Evolutionary conservation across 2,113 vertebrate species (phyloP).

Genomic region (Phrynosoma blainvillii): DNA sequence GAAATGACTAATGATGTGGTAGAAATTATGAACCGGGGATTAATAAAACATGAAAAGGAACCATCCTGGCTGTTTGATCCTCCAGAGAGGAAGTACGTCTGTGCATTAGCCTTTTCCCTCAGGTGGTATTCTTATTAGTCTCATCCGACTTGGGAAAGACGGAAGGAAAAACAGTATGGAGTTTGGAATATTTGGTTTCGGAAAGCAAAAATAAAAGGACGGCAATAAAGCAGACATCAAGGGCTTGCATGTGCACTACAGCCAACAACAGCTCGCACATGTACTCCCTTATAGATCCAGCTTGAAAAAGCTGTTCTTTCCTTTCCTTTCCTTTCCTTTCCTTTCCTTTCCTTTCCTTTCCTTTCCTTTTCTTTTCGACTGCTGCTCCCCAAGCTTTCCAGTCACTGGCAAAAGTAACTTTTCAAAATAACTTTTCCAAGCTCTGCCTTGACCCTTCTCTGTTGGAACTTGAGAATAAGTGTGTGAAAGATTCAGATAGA

Average conservation of each 20-base stretch:
- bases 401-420: background rate
- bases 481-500: too few species aligned
- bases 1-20: constrained; percentile 85
- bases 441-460: too few species aligned
- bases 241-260: background rate
- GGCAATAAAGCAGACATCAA: background rate
- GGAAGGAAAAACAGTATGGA: constrained; percentile 48
- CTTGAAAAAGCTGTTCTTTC: too few species aligned
- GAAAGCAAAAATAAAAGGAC: constrained; percentile 39
- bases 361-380: too few species aligned
- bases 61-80: constrained; percentile 81
- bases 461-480: too few species aligned
- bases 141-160: constrained; percentile 59
- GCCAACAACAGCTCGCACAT: background rate
- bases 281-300: background rate
- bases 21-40: constrained; percentile 82
- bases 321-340: too few species aligned
- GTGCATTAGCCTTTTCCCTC: constrained; percentile 73
- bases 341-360: too few species aligned
- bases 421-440: too few species aligned
- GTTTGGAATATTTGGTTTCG: constrained; percentile 58
- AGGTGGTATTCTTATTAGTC: constrained; percentile 78
- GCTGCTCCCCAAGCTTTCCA: background rate
- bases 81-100: constrained; percentile 78
- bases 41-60: constrained; percentile 85